Conservation (phyloP, 2,113 vertebrate species). For the Miniopterus natalensis region DNA sequence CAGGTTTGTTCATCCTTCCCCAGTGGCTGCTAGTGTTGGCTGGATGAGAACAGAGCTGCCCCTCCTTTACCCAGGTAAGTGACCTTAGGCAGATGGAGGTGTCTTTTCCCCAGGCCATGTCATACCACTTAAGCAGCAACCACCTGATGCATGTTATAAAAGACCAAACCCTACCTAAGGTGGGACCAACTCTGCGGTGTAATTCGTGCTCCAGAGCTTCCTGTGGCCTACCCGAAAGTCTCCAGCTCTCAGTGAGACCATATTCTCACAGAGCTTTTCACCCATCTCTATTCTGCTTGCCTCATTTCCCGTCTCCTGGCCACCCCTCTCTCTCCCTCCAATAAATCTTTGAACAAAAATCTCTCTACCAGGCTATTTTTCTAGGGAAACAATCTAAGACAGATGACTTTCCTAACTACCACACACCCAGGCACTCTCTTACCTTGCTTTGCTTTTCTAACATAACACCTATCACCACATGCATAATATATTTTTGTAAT, state of each 20-base stretch:
- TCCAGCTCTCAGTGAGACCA: background rate
- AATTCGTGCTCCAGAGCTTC: background rate
- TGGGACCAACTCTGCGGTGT: background rate
- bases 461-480: background rate
- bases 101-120: background rate
- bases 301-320: background rate
- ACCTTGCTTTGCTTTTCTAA: background rate
- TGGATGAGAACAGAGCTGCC: background rate
- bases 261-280: background rate
- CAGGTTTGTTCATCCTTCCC: rapidly evolving
- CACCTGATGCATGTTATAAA: background rate
- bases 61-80: background rate
- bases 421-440: background rate
- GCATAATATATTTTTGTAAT: background rate
- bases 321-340: background rate
- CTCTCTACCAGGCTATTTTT: background rate
- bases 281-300: background rate
- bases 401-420: background rate
- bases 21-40: background rate
- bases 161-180: background rate
- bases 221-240: background rate
- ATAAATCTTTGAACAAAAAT: background rate
- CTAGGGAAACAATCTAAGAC: background rate
- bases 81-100: background rate
- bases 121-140: background rate